A percentile compares a stretch with the other conserved stretches of the same genome.
phyloP scores from a whole-genome alignment of 2,888 invertebrate genomes.

The Norana najaformis region DNA sequence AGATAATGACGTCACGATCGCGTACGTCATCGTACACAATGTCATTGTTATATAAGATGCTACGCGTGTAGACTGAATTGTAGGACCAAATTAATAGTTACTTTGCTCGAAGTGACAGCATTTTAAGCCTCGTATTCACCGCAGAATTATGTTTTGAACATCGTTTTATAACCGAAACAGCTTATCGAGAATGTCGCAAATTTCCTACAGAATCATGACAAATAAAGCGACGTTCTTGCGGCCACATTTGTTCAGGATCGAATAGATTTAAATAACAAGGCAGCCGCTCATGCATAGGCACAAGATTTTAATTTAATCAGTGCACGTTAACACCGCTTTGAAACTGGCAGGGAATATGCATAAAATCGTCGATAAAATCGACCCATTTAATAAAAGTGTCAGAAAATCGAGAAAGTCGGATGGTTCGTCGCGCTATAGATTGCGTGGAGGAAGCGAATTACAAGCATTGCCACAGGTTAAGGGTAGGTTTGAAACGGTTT shows the following conservation, averaged over 20 bases:
- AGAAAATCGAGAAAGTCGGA: slow-evolving; percentile 98
- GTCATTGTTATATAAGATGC: neutral
- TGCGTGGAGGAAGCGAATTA: slow-evolving; percentile 95
- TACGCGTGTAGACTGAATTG: neutral
- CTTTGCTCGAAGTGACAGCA: neutral
- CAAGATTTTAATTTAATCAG: neutral
- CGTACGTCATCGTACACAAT: too few relatives aligned
- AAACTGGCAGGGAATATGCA: slow-evolving; percentile 10
- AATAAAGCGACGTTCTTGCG: neutral
- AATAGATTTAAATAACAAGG: neutral
- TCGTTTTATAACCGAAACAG: neutral
- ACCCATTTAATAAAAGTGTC: slow-evolving; percentile 71
- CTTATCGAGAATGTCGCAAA: slow-evolving; percentile 10
- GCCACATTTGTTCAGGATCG: neutral
- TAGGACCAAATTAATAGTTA: neutral
- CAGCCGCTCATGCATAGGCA: neutral
- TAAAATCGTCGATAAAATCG: slow-evolving; percentile 43
- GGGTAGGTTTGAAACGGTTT: slow-evolving; percentile 70
- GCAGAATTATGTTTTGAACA: slow-evolving; percentile 6
- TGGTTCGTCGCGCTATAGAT: slow-evolving; percentile 96
- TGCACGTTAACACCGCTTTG: neutral
- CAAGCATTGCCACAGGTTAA: slow-evolving; percentile 93
- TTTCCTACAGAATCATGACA: neutral
- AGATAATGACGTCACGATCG: neutral
- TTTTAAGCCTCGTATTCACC: neutral